phyloP scores from a whole-genome alignment of 2,797 vertebrate species.

The Octomys mimax region DNA sequence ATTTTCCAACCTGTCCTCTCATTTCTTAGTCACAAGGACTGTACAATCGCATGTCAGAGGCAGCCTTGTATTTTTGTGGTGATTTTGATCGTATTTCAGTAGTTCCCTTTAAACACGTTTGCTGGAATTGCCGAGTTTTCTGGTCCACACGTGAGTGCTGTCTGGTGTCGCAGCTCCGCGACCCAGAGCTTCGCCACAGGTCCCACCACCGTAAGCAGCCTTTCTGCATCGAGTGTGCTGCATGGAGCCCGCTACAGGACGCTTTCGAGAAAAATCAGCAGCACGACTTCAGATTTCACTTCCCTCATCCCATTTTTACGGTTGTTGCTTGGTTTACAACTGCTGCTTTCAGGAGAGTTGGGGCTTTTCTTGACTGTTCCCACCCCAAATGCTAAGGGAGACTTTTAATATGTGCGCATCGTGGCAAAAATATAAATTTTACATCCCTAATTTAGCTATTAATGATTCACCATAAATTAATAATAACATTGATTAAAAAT shows the following conservation, averaged over 20 bases:
- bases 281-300: neutral
- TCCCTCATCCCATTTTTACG: neutral
- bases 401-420: neutral
- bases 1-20: neutral
- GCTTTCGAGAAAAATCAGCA: neutral
- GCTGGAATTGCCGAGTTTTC: neutral
- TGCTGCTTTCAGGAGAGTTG: neutral
- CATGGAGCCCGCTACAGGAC: neutral
- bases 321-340: neutral
- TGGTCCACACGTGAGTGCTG: neutral
- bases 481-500: neutral
- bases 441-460: neutral
- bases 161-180: neutral
- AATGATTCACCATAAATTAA: neutral
- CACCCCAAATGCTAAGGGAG: neutral
- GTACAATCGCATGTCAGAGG: neutral
- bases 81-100: neutral
- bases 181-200: neutral
- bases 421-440: neutral
- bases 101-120: neutral
- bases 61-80: conserved; percentile 20
- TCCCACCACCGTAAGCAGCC: neutral
- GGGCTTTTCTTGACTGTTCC: neutral
- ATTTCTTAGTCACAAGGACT: neutral
- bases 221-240: neutral